Conservation (phyloP, 1,140 invertebrate genomes). For the Drosophila punjabiensis region DNA sequence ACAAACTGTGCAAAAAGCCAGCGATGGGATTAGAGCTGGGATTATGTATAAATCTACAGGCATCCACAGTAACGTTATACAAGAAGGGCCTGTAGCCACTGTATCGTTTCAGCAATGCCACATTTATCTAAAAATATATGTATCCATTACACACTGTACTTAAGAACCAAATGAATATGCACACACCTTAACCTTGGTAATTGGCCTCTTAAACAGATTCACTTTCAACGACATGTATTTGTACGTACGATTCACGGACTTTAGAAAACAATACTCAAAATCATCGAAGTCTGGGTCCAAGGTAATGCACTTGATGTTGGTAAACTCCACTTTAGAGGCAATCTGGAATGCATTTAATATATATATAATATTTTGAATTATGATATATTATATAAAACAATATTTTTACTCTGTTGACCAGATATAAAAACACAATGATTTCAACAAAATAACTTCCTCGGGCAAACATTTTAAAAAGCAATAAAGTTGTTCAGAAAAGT, state of each 20-base stretch:
- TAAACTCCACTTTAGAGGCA: neutral
- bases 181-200: neutral
- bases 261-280: neutral
- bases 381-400: too few relatives aligned
- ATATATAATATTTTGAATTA: neutral
- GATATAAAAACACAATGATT: neutral
- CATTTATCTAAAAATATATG: neutral
- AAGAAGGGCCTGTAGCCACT: constrained; percentile 3
- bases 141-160: neutral
- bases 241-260: constrained; percentile 2
- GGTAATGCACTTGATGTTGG: constrained; percentile 1
- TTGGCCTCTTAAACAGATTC: neutral
- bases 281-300: neutral
- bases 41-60: neutral
- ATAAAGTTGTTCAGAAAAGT: neutral
- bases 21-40: neutral
- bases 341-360: neutral
- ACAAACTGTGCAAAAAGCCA: neutral
- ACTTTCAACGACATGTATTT: constrained; percentile 2
- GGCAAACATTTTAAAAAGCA: neutral
- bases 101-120: neutral
- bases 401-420: neutral
- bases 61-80: neutral
- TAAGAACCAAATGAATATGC: too few relatives aligned
- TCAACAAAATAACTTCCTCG: neutral